Evolutionary conservation across 2,113 vertebrate genomes (phyloP).

Genomic region (Halcyon senegalensis): DNA sequence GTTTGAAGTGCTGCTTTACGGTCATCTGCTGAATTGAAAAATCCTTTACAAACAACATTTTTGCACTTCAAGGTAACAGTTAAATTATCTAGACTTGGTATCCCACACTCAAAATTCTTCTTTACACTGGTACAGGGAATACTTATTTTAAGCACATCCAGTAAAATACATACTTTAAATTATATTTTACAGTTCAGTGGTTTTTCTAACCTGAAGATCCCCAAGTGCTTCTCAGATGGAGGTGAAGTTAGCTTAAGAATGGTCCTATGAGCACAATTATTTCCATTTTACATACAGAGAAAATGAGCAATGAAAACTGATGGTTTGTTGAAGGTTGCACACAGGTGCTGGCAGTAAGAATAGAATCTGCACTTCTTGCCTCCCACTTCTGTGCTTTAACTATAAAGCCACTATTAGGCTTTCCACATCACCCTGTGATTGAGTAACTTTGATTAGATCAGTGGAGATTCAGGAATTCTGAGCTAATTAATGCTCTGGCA

Average conservation of each 20-base stretch:
- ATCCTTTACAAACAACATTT: not conserved
- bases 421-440: slow-evolving; percentile 1
- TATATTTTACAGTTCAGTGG: slow-evolving; percentile 54
- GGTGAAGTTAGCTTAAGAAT: slow-evolving; percentile 42
- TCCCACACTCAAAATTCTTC: not conserved
- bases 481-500: slow-evolving; percentile 57
- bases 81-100: slow-evolving; percentile 23
- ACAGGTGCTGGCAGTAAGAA: slow-evolving; percentile 16
- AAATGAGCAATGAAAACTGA: slow-evolving; percentile 37
- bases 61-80: slow-evolving; percentile 47
- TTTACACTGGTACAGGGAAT: slow-evolving; percentile 8
- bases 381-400: slow-evolving; percentile 7
- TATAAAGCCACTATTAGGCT: not conserved
- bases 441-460: slow-evolving; percentile 39
- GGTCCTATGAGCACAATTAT: slow-evolving; percentile 50
- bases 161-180: slow-evolving; percentile 59
- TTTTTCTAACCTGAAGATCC: slow-evolving; percentile 52
- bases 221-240: slow-evolving; percentile 31
- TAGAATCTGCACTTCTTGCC: not conserved
- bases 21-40: slow-evolving; percentile 29
- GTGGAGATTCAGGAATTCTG: slow-evolving; percentile 34
- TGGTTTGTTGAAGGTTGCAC: slow-evolving; percentile 30
- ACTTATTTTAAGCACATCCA: slow-evolving; percentile 38
- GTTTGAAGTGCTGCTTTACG: slow-evolving; percentile 35
- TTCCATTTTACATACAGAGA: slow-evolving; percentile 32